phyloP scores from a whole-genome alignment of 2,888 invertebrate genomes.

The Escarpia spicata region DNA sequence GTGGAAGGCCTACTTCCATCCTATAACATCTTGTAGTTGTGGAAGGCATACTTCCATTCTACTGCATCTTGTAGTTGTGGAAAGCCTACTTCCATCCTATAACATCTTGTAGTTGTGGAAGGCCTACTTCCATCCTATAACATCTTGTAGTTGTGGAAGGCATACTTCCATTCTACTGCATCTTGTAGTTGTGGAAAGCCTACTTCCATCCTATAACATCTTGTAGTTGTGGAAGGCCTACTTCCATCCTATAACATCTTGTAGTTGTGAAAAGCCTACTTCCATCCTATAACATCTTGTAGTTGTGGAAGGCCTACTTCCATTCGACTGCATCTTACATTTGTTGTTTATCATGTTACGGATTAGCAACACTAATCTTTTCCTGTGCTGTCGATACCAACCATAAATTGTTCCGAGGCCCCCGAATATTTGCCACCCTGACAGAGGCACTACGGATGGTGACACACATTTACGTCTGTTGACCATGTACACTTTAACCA shows the following conservation, averaged over 20 bases:
- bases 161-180: neutral
- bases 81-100: neutral
- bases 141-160: neutral
- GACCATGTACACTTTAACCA: neutral
- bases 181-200: neutral
- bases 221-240: neutral
- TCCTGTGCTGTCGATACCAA: neutral
- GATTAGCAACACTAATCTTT: neutral
- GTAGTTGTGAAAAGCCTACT: neutral
- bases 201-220: neutral
- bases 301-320: neutral
- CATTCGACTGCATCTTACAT: neutral
- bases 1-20: neutral
- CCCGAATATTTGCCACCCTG: neutral
- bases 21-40: neutral
- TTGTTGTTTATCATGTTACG: neutral
- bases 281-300: neutral
- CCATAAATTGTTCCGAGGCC: neutral
- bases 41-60: neutral
- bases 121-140: neutral
- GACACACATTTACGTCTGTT: neutral
- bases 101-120: neutral
- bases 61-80: neutral
- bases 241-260: neutral
- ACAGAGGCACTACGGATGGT: neutral